Conservation (phyloP, 1,140 invertebrate genomes). For the Drosophila santomea region DNA sequence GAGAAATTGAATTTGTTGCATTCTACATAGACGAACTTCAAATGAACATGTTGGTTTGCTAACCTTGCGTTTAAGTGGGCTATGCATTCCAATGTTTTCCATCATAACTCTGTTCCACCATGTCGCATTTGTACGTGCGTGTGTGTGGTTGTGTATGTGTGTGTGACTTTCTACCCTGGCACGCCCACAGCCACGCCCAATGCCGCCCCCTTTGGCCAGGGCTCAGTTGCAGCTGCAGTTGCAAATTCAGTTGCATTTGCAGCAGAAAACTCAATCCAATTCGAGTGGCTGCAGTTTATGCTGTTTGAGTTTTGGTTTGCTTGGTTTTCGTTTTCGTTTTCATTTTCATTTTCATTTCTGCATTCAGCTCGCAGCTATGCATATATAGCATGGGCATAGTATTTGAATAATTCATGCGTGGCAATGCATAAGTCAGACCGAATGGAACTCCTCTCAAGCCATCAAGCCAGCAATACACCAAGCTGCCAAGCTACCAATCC, state of each 20-base stretch:
- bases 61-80: conserved; percentile 13
- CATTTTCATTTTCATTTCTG: conserved; percentile 44
- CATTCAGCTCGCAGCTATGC: conserved; percentile 25
- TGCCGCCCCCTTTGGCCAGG: not conserved
- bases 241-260: conserved; percentile 26
- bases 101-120: conserved; percentile 40
- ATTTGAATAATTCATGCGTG: conserved; percentile 77
- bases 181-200: not conserved
- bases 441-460: not conserved
- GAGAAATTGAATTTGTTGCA: conserved; percentile 16
- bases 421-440: conserved; percentile 74
- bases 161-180: conserved; percentile 15
- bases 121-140: conserved; percentile 5
- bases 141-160: conserved; percentile 6
- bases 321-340: not conserved
- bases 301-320: conserved; percentile 65
- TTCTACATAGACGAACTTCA: conserved; percentile 1
- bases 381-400: conserved; percentile 46
- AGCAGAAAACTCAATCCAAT: conserved; percentile 60
- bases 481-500: not conserved
- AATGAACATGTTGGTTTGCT: conserved; percentile 27
- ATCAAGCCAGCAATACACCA: not conserved
- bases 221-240: conserved; percentile 15
- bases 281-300: conserved; percentile 69
- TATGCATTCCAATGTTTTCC: conserved; percentile 26